Percentiles rank a stretch among this genome's conserved stretches.
Evolutionary conservation across 2,888 invertebrate species (phyloP).

Genomic region (Rutpela maculata): DNA sequence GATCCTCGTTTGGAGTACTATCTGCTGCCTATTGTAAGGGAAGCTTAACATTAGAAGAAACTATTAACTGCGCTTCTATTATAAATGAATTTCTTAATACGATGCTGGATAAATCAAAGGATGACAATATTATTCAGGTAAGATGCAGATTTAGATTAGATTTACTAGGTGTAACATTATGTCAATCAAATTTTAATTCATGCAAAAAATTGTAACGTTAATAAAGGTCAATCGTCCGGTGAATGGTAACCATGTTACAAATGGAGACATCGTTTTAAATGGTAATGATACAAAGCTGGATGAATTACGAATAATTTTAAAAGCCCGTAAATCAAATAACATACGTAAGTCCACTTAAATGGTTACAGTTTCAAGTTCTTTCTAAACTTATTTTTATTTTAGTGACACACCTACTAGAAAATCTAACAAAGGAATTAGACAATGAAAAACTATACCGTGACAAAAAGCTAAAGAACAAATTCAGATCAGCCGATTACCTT

Average conservation of each 20-base stretch:
- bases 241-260: background rate
- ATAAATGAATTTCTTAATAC: constrained; percentile 45
- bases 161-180: too few species aligned
- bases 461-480: background rate
- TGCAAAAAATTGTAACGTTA: background rate
- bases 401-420: background rate
- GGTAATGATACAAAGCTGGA: background rate
- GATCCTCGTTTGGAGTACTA: constrained; percentile 93
- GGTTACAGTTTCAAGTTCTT: background rate
- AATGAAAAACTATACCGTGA: background rate
- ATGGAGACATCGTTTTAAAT: background rate
- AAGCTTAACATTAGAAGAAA: constrained; percentile 88
- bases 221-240: background rate
- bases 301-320: background rate
- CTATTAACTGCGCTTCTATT: constrained; percentile 82
- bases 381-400: background rate
- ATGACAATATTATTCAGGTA: background rate
- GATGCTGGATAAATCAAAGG: background rate
- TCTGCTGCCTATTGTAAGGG: constrained; percentile 95
- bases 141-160: too few species aligned
- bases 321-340: background rate
- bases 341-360: background rate
- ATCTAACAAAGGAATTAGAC: background rate
- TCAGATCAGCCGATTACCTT: background rate
- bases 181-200: background rate